Evolutionary conservation across 2,113 vertebrate species (phyloP), one percentile per base, ranked within the genome.

Genomic region (Solenodon paradoxus): DNA sequence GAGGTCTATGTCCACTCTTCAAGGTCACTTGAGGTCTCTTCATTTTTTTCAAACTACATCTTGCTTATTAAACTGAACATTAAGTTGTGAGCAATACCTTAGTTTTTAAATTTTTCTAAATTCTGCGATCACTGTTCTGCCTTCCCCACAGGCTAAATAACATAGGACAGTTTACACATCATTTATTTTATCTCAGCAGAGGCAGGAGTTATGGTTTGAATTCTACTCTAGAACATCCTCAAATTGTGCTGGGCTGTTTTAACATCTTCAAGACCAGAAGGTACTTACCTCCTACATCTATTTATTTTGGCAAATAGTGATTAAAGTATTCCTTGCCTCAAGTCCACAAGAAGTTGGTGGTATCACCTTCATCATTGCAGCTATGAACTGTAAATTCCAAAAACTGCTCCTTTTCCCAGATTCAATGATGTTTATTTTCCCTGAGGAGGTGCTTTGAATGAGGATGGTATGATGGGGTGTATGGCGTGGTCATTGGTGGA

Each of bases 41-140:
- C 4, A 20, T 75, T 75, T 72, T 17, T 35, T 93, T 64, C 2
- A 26, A 83, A 57, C 12, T 47, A 5, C 15, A 66, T 63, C 49
- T 77, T 24, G 40, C 5, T 96, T 84, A 84, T 88, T 85, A 72
- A 94, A 72, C 11, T 35, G 64, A 80, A 71, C 13, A 51, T 26
- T 30, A 92, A 57, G 26, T 59, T 78, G 45, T 72, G 69, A 84
- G 40, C 10, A 22, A 53, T 74, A 68, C 3, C 9, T 55, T 11
- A 47, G n/a, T 26, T 5, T 55, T 85, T 78, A 93, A 17, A n/a
- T 22, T 79, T 81, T 93, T 55, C 20, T 35, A 71, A 80, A 66
- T 88, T 57, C 11, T 7, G 59, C 10, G 12, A 63, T 35, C 7
- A 40, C n/a, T 8, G 10, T 8, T 89, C 11, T 68, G 3, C n/a